A percentile compares a stretch with the other conserved stretches of the same genome.
phyloP scores from a whole-genome alignment of 2,888 invertebrate genomes.

The Abrostola triplasia region DNA sequence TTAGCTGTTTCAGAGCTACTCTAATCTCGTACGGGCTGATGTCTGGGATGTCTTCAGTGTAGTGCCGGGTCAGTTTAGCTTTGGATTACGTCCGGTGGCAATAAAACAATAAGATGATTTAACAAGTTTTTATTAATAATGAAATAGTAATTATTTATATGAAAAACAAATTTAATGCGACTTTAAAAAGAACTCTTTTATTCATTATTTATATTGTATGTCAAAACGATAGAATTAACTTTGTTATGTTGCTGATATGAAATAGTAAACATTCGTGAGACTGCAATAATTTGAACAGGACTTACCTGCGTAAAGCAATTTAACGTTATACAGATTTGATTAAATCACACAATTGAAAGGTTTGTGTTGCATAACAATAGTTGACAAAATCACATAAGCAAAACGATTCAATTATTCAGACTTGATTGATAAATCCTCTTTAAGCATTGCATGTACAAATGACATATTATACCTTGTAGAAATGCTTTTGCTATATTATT shows the following conservation, averaged over 20 bases:
- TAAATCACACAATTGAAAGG: constrained; percentile 10
- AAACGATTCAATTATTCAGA: constrained; percentile 27
- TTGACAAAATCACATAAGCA: constrained; percentile 9
- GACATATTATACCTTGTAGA: constrained; percentile 27
- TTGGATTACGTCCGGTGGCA: too few species aligned
- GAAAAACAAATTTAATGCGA: constrained; percentile 57
- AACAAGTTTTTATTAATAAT: constrained; percentile 63
- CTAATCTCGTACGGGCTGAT: too few species aligned
- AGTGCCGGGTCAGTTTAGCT: too few species aligned
- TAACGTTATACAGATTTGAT: background rate
- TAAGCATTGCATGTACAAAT: constrained; percentile 52
- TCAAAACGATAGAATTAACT: constrained; percentile 49
- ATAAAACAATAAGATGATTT: constrained; percentile 41
- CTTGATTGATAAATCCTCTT: constrained; percentile 55
- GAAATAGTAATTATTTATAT: constrained; percentile 61
- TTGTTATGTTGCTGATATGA: constrained; percentile 31
- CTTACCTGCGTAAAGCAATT: constrained; percentile 24
- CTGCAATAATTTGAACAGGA: constrained; percentile 31
- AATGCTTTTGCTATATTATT: constrained; percentile 43
- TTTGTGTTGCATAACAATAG: constrained; percentile 9
- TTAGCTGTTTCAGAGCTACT: too few species aligned
- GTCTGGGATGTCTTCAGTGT: too few species aligned
- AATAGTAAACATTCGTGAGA: constrained; percentile 25
- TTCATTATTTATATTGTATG: constrained; percentile 46
- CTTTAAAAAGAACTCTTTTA: constrained; percentile 37